Base-by-base conservation (phyloP, 2,797 vertebrate genomes). In the Sebastiscus tertius region DNA sequence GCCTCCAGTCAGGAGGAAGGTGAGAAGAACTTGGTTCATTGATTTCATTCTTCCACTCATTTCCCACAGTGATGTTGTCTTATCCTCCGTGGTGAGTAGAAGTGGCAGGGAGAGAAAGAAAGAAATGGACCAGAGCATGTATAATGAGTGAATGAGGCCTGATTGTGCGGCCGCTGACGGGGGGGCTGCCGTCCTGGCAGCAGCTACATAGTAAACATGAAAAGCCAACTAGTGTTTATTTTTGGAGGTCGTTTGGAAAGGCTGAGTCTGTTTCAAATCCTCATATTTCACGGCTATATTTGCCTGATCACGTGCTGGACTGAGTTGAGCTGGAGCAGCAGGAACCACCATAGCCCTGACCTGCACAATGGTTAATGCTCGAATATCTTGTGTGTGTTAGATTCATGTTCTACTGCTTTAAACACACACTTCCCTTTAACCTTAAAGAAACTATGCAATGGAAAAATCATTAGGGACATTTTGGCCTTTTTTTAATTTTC, bases 1-100 rank as follows among this genome's bases (percentile, higher is more conserved):
- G 96, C 96, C 80, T 99, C 97, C 90, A 99, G 98, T 95, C 97
- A 97, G 94, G 98, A 98, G 89, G 98, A 99, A 97, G 97, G 97
- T 98, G 86, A 85, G 91, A 68, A 16, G 24, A 56, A 71, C 66
- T 39, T 4, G 1, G 18, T 24, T 33, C 2, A 29, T 22, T 34
- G 8, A 27, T 56, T 26, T 9, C 11, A 10, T 59, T 3, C n/a
- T 56, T 26, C 5, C 13, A 10, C 58, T 3, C 24, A 10, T 60
- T 76, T 72, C 54, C 39, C 36, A 10, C 36, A 1, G 39, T 8
- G 22, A 27, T 39, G 29, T 54, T 16, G 14, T 24, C 16, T 72
- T 49, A 62, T 22, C 7, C 11, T 0, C 58, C 33, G 61, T 22
- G 18, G 52, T 20, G 58, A 64, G 68, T 1, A 60, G 14, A n/a